A percentile compares a stretch with the other conserved stretches of the same genome.
These are phyloP conservation scores for Burhinus oedicnemus DNA, from an alignment of 2,113 vertebrate genomes.

Conservation along the genomic window DNA sequence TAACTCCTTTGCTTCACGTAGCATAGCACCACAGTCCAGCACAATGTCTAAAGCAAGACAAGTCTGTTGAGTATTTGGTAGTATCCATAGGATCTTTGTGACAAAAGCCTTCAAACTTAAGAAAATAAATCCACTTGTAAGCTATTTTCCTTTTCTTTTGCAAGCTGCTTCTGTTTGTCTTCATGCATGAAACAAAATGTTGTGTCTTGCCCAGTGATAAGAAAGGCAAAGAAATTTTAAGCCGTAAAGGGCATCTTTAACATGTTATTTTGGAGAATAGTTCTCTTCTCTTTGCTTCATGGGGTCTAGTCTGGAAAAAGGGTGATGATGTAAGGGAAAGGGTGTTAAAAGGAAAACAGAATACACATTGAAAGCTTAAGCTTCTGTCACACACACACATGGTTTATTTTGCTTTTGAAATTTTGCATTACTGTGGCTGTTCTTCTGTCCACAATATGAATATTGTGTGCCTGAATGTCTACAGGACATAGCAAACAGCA, in stretches of 20 bases:
- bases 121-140: neutral
- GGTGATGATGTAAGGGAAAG: neutral
- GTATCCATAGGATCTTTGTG: neutral
- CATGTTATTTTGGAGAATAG: neutral
- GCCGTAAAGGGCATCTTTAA: constrained; percentile 1
- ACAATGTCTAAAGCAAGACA: neutral
- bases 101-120: neutral
- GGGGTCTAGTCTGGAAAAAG: neutral
- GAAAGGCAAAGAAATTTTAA: neutral
- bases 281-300: neutral
- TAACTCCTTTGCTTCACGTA: neutral
- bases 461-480: neutral
- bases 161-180: neutral
- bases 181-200: neutral
- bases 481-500: neutral
- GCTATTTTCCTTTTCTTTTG: neutral
- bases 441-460: neutral
- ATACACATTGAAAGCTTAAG: neutral
- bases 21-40: neutral
- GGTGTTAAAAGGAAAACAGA: neutral
- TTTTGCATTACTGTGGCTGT: neutral
- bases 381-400: neutral
- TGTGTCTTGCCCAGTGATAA: neutral
- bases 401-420: neutral
- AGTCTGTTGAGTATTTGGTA: neutral